Conservation (phyloP, 2,113 vertebrate species). For the Gulo gulo region DNA sequence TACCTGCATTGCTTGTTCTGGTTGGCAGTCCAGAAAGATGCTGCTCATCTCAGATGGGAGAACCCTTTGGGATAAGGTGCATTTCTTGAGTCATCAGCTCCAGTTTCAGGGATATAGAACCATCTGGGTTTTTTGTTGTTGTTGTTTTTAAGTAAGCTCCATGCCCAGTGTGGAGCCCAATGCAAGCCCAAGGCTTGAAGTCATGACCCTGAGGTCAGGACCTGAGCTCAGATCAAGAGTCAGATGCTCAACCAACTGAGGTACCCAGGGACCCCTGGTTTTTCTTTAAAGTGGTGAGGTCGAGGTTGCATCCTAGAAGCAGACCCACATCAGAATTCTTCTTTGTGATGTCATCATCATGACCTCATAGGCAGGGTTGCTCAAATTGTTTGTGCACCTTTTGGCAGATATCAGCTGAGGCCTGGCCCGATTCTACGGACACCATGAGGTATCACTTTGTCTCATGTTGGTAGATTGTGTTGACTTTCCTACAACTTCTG, state of each 20-base stretch:
- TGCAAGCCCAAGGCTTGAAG: neutral
- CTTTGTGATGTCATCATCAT: conserved; percentile 58
- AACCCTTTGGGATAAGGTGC: neutral
- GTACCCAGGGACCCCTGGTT: neutral
- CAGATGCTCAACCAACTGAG: neutral
- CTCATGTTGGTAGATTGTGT: neutral
- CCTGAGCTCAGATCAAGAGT: neutral
- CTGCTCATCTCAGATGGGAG: neutral
- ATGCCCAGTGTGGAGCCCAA: neutral
- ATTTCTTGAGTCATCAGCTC: neutral
- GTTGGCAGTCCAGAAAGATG: too few relatives aligned
- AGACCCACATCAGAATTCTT: neutral
- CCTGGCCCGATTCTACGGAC: neutral
- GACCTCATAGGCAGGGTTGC: conserved; percentile 37
- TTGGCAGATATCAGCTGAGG: neutral
- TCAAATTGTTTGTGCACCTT: neutral
- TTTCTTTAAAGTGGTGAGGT: neutral
- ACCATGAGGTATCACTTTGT: conserved; percentile 55
- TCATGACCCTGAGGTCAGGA: neutral
- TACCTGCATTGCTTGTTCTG: neutral
- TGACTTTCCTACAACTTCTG: neutral
- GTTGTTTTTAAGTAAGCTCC: neutral
- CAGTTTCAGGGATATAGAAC: neutral
- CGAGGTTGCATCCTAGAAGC: neutral
- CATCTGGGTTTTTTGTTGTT: neutral